Percentiles rank a stretch among this genome's conserved stretches.
phyloP scores from a whole-genome alignment of 2,797 vertebrate genomes.

The Smutsia temminckii region DNA sequence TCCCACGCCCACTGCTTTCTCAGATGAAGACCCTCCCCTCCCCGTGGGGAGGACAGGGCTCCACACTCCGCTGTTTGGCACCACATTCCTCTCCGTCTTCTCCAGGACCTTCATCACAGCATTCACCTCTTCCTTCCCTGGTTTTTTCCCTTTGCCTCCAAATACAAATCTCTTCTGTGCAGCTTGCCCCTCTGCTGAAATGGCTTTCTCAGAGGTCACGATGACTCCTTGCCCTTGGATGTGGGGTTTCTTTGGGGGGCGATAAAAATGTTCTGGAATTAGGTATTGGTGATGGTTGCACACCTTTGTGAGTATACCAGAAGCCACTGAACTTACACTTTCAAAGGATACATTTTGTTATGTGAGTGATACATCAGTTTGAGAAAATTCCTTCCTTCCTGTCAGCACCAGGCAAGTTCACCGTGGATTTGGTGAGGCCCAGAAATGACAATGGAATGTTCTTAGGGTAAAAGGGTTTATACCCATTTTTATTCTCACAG shows the following conservation, averaged over 20 bases:
- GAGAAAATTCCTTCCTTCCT: no score
- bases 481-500: no score
- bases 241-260: not conserved
- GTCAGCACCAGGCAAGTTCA: no score
- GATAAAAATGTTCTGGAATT: constrained; percentile 35
- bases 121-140: not conserved
- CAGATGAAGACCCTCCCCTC: not conserved
- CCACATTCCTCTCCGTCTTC: not conserved
- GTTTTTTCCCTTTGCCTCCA: not conserved
- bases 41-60: not conserved
- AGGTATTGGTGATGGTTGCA: not conserved
- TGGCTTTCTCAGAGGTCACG: not conserved
- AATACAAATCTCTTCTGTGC: not conserved
- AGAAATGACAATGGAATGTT: no score
- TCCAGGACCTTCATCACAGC: not conserved
- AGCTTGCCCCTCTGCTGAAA: not conserved
- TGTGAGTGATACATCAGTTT: not conserved
- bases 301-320: not conserved
- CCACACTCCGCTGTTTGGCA: not conserved
- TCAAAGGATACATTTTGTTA: not conserved
- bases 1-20: accelerated
- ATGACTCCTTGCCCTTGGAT: not conserved
- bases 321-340: not conserved
- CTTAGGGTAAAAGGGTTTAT: no score
- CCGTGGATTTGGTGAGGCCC: no score